Base-by-base conservation (phyloP, 2,888 invertebrate genomes). In the Hirtodrosophila cameraria region DNA sequence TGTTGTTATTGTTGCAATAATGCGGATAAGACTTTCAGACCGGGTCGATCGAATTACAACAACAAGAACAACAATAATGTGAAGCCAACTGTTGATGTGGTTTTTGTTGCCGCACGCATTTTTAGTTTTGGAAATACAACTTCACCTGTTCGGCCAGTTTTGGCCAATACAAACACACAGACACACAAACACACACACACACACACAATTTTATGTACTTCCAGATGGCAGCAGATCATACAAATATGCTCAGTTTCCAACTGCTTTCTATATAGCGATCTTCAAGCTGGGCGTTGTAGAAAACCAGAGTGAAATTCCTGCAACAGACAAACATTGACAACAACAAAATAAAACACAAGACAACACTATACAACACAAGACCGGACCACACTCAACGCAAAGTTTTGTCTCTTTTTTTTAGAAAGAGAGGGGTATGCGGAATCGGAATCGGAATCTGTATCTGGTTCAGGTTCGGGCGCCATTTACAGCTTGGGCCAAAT, bases 271-370 rank as follows among this genome's bases (percentile, higher is more conserved):
- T 39, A 43, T 27, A 27, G 15, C 12, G 11, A 31, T n/a, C n/a
- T n/a, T n/a, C n/a, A n/a, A n/a, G 31, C 25, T 16, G 28, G 20
- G 11, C 28, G 23, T 27, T 30, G 66, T 42, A 42, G 46, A 72
- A 72, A 74, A 64, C 72, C 70, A 70, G 72, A 72, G 72, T 72
- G 72, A 72, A 72, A 72, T 72, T 72, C 72, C 72, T 65, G 49
- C 57, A 49, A 38, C 38, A 49, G 52, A 27, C 68, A 36, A n/a
- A n/a, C n/a, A n/a, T n/a, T n/a, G n/a, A n/a, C n/a, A n/a, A n/a
- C n/a, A n/a, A n/a, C n/a, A n/a, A n/a, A n/a, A n/a, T n/a, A n/a
- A n/a, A n/a, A n/a, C n/a, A 33, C 42, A 23, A 5, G 6, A 45
- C 27, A 27, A 16, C 1, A 15, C 13, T 33, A 12, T 12, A 13